A percentile compares a stretch with the other conserved stretches of the same genome.
phyloP scores from a whole-genome alignment of 2,113 vertebrate genomes.

The Notothenia rossii region DNA sequence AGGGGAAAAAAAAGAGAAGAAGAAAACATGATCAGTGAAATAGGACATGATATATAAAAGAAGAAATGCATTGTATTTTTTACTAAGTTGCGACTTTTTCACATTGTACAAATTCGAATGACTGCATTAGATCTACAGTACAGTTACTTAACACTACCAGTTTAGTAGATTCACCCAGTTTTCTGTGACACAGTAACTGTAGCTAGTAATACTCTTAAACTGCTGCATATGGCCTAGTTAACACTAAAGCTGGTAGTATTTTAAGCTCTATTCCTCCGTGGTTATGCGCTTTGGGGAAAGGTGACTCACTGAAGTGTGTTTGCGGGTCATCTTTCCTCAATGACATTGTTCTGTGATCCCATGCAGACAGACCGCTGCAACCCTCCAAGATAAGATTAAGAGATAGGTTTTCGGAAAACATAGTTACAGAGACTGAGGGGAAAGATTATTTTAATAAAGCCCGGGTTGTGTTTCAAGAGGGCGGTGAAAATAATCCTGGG shows the following conservation, averaged over 20 bases:
- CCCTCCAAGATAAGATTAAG: slow-evolving; percentile 53
- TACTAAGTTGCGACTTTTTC: background rate
- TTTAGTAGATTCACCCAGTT: background rate
- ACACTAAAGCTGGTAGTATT: slow-evolving; percentile 48
- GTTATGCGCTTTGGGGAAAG: slow-evolving; percentile 60
- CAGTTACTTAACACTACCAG: background rate
- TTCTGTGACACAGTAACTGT: slow-evolving; percentile 24
- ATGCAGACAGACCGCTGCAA: slow-evolving; percentile 1
- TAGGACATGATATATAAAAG: background rate
- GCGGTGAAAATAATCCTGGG: slow-evolving; percentile 33
- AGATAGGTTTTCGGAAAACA: slow-evolving; percentile 55
- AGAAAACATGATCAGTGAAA: slow-evolving; percentile 5
- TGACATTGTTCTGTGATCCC: slow-evolving; percentile 33
- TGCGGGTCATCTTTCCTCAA: slow-evolving; percentile 69
- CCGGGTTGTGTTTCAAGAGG: slow-evolving; percentile 26
- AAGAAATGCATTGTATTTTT: background rate
- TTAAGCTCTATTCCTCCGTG: slow-evolving; percentile 43
- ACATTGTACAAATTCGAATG: background rate
- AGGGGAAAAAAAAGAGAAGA: background rate
- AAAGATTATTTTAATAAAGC: slow-evolving; percentile 63
- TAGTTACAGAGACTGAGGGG: slow-evolving; percentile 44
- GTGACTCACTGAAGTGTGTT: slow-evolving; percentile 69
- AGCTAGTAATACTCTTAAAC: slow-evolving; percentile 20
- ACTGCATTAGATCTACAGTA: background rate
- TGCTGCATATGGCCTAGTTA: slow-evolving; percentile 61